Conservation (phyloP, 2,888 invertebrate species). For the Apotomis turbidana region DNA sequence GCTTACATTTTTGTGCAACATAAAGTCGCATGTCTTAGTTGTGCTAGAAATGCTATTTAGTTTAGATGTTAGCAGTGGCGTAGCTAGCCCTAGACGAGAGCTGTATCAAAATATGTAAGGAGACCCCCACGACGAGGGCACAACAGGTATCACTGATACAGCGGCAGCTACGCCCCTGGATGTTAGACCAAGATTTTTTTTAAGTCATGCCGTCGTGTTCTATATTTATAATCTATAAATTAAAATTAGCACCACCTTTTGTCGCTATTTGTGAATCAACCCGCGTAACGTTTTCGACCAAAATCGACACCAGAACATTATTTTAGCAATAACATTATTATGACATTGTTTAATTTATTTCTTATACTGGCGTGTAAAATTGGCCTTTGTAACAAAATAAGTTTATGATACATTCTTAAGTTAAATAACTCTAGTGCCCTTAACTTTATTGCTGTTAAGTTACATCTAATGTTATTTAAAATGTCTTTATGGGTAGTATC, state of each 20-base stretch:
- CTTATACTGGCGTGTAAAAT: background rate
- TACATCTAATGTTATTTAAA: slow-evolving; percentile 30
- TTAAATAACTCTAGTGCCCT: slow-evolving; percentile 23
- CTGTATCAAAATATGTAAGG: too few relatives aligned
- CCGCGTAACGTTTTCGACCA: slow-evolving; percentile 23
- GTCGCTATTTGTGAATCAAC: slow-evolving; percentile 36
- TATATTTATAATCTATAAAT: slow-evolving; percentile 46
- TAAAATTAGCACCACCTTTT: slow-evolving; percentile 53
- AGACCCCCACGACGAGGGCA: too few relatives aligned
- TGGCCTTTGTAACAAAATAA: slow-evolving; percentile 23
- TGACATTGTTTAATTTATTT: too few relatives aligned
- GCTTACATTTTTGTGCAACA: too few relatives aligned
- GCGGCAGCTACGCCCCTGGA: too few relatives aligned
- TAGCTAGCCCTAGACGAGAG: too few relatives aligned
- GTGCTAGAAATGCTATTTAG: too few relatives aligned
- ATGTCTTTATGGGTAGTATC: slow-evolving; percentile 15
- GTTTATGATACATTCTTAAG: slow-evolving; percentile 23
- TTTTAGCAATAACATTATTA: too few relatives aligned
- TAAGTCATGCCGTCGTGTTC: background rate
- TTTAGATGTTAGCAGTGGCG: too few relatives aligned
- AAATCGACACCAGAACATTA: slow-evolving; percentile 4
- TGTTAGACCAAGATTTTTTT: too few relatives aligned
- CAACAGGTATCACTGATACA: too few relatives aligned
- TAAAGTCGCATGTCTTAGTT: too few relatives aligned
- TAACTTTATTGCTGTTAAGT: slow-evolving; percentile 21